These are phyloP conservation scores for Brenthis hecate DNA, from an alignment of 2,888 invertebrate genomes.

Conservation along the genomic window DNA sequence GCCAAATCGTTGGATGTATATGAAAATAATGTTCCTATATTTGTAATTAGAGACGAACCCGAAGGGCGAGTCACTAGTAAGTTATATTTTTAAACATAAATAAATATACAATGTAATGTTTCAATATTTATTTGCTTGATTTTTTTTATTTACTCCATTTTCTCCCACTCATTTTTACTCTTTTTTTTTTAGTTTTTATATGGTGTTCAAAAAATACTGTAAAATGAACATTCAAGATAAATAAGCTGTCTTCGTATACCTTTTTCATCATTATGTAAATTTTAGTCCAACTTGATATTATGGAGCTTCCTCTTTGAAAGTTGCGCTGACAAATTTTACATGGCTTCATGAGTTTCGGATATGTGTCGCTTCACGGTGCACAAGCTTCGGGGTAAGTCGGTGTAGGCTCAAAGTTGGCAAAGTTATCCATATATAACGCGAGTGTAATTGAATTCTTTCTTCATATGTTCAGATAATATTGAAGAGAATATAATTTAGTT, in stretches of 20 bases:
- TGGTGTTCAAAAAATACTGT: too few relatives aligned
- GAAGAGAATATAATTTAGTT: too few relatives aligned
- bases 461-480: background rate
- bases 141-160: too few relatives aligned
- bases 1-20: too few relatives aligned
- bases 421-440: background rate
- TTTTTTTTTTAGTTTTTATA: too few relatives aligned
- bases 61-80: too few relatives aligned
- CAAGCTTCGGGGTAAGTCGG: slow-evolving; percentile 10
- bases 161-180: too few relatives aligned
- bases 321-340: slow-evolving; percentile 25
- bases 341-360: slow-evolving; percentile 22
- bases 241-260: slow-evolving; percentile 2
- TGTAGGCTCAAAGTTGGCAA: slow-evolving; percentile 9
- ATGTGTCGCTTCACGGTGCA: slow-evolving; percentile 22
- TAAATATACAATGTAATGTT: too few relatives aligned
- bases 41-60: too few relatives aligned
- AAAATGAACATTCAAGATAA: background rate
- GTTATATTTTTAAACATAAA: too few relatives aligned
- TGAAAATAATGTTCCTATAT: too few relatives aligned
- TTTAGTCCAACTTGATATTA: slow-evolving; percentile 13
- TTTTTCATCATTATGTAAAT: slow-evolving; percentile 14
- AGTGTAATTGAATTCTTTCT: background rate
- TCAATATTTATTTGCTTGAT: too few relatives aligned
- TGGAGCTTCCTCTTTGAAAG: slow-evolving; percentile 21